A percentile compares a stretch with the other conserved stretches of the same genome.
phyloP scores from a whole-genome alignment of 2,113 vertebrate species.

The Notiomystis cincta region DNA sequence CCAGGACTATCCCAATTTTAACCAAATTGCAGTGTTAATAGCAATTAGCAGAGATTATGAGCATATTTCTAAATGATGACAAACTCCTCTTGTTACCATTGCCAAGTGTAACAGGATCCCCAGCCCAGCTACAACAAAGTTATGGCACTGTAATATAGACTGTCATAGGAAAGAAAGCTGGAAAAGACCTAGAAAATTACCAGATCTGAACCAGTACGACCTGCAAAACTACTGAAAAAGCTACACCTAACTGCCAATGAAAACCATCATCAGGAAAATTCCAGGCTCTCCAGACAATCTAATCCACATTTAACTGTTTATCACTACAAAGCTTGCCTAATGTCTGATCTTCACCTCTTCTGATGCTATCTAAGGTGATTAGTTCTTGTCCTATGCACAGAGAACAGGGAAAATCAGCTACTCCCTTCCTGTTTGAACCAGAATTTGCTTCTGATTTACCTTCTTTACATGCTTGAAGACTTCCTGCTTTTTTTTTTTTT shows the following conservation, averaged over 20 bases:
- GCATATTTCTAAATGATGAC: neutral
- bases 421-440: neutral
- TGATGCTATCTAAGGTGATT: slow-evolving; percentile 40
- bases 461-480: neutral
- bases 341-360: neutral
- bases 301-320: slow-evolving; percentile 28
- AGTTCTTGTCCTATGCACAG: neutral
- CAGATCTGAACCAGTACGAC: neutral
- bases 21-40: neutral
- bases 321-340: slow-evolving; percentile 29
- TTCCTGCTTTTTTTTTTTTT: neutral
- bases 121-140: neutral
- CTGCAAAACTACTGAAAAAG: slow-evolving; percentile 17
- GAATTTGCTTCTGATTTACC: neutral
- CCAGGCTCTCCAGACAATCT: slow-evolving; percentile 19
- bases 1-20: neutral
- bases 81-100: neutral
- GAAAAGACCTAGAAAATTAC: neutral
- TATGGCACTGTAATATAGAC: neutral
- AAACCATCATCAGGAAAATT: neutral
- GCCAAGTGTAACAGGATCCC: neutral
- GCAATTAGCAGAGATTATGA: neutral
- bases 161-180: neutral
- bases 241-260: neutral
- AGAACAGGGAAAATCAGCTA: neutral